These are phyloP conservation scores for Bradypodion ventrale DNA, from an alignment of 2,797 vertebrate genomes.

Conservation along the genomic window DNA sequence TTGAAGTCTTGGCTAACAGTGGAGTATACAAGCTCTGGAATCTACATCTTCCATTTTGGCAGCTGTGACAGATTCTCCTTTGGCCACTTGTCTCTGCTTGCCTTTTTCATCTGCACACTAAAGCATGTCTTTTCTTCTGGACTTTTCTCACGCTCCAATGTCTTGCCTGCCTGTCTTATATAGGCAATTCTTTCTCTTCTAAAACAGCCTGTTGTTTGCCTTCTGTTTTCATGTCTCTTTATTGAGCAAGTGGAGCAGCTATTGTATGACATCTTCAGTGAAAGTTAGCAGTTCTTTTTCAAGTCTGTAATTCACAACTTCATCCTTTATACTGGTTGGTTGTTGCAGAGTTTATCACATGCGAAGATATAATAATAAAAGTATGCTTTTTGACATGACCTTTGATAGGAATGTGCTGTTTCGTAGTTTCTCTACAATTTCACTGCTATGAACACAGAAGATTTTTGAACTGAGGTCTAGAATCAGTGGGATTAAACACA, in stretches of 20 bases:
- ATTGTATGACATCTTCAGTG: not conserved
- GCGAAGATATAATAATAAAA: not conserved
- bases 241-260: not conserved
- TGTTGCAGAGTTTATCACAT: not conserved
- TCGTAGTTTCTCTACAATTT: not conserved
- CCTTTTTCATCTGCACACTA: not conserved
- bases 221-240: conserved; percentile 1
- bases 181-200: conserved; percentile 22
- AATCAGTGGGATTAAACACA: not conserved
- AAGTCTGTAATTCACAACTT: not conserved
- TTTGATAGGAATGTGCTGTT: not conserved
- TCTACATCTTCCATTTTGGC: not conserved
- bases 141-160: conserved; percentile 44
- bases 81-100: not conserved
- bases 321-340: not conserved
- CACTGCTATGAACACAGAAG: not conserved
- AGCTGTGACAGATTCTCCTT: not conserved
- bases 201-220: not conserved
- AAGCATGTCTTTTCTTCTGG: not conserved
- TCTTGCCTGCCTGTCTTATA: not conserved
- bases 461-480: not conserved
- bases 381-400: not conserved
- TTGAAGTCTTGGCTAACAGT: not conserved
- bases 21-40: accelerated
- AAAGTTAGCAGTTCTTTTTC: not conserved